Evolutionary conservation across 2,888 invertebrate genomes (phyloP), one percentile per base, ranked within the genome.

Genomic region (Parnassius orleans): DNA sequence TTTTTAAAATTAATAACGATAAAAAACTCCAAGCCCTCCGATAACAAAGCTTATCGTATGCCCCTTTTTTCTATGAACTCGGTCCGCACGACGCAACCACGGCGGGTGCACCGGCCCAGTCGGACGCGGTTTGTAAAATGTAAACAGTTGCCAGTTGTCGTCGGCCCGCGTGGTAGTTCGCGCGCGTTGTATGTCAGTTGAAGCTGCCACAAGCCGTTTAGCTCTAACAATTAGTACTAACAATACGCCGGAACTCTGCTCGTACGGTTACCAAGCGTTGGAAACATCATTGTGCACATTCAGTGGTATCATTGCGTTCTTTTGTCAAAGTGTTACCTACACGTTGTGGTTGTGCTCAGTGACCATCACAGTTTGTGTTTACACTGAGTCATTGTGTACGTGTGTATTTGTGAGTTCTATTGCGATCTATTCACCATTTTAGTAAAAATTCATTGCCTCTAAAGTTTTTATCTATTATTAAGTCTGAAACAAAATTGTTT

Each of bases 191-290:
- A 3, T 73, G 69, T 73, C 70, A 67, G 67, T 65, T 60, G 54
- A 46, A 52, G 51, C 19, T 65, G 57, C 60, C 42, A 65, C 48
- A 15, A 48, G 14, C 48, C 48, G 48, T 54, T 24, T 14, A 19
- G 24, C 48, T 57, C n/a, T 11, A 24, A 44, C 51, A 66, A 62
- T 66, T 63, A 61, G 71, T 72, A 68, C 65, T 66, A 73, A 88
- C 86, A 88, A 86, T 82, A 77, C 74, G 78, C 86, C 87, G 86
- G 87, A 88, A 84, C 83, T 87, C 71, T 79, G 83, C 82, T 80
- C 78, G 83, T 59, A 61, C 58, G 12, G 11, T 10, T 43, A 48
- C 14, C 48, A 48, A n/a, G 72, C 60, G 61, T 58, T 58, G 55
- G 53, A 64, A 64, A 66, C 69, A 64, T 67, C 66, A 73, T 69